Evolutionary conservation across 2,113 vertebrate species (phyloP), one percentile per base, ranked within the genome.

Genomic region (Scortum barcoo): DNA sequence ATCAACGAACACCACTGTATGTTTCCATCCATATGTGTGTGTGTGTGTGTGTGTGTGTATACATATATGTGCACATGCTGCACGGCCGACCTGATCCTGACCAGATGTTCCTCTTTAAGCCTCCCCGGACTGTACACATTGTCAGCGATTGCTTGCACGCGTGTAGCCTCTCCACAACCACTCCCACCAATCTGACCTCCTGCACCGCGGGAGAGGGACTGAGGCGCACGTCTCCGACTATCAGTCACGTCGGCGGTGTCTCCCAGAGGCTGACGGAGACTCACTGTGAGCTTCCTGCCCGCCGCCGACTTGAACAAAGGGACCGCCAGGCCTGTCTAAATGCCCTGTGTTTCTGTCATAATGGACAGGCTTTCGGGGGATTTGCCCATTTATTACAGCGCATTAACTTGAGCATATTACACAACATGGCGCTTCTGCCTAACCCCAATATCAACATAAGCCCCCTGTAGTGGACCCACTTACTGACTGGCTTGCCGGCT

Each of bases 401-500:
- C 83, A 92, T 93, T 93, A 91, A 89, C 91, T 88, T 87, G 83
- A 88, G 84, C 82, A 83, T 79, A 90, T 92, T 87, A 92, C 86
- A 87, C 84, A 88, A 85, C 90, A 77, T 74, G 7, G 69, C 16
- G 48, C 76, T 86, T 87, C 80, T 83, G 85, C 71, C 79, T 87
- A 89, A 90, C 86, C 87, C 74, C 83, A 86, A 77, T 86, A 90
- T 89, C 85, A 86, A 74, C 61, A 80, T 91, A 86, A 90, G 83
- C 83, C 84, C 83, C 78, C 63, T 83, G 84, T 80, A 71, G 86
- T 77, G 83, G 81, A 88, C 75, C 84, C 62, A 71, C 80, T 93
- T 86, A 84, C 78, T 72, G 65, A 66, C 77, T 61, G 70, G 51
- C 86, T 81, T 66, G 50, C 68, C 58, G 76, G 46, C 72, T 80